phyloP scores from a whole-genome alignment of 1,140 invertebrate species.

The Drosophila grimshawi region DNA sequence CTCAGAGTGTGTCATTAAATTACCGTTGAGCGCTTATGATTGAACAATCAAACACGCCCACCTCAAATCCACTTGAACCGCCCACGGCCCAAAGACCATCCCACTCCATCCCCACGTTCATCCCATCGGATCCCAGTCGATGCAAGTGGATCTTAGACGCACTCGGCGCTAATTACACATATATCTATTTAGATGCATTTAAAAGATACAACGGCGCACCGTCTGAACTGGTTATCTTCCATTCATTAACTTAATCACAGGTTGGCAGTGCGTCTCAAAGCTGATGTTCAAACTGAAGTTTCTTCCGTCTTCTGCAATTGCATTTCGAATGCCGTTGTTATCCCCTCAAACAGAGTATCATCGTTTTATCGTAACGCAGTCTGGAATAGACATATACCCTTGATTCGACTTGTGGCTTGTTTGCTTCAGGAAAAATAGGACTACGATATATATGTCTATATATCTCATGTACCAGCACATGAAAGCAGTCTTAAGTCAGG shows the following conservation, averaged over 20 bases:
- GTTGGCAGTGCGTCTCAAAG: constrained; percentile 67
- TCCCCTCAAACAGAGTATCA: constrained; percentile 3
- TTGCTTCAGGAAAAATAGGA: too few relatives aligned
- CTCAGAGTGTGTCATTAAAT: constrained; percentile 60
- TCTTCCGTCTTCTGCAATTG: constrained; percentile 37
- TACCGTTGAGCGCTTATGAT: constrained; percentile 59
- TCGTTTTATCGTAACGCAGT: too few relatives aligned
- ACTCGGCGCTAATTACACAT: constrained; percentile 55
- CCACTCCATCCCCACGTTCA: not conserved
- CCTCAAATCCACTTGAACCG: constrained; percentile 39
- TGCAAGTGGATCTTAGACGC: constrained; percentile 49
- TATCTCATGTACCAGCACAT: too few relatives aligned
- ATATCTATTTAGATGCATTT: constrained; percentile 22
- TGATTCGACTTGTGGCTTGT: too few relatives aligned
- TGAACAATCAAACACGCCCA: constrained; percentile 77
- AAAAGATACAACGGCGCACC: constrained; percentile 16
- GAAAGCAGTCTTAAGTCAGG: too few relatives aligned
- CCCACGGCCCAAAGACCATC: constrained; percentile 54
- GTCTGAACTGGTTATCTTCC: constrained; percentile 30
- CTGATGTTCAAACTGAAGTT: constrained; percentile 23
- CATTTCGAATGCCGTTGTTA: constrained; percentile 40
- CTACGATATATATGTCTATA: too few relatives aligned
- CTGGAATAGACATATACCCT: too few relatives aligned
- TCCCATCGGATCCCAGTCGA: not conserved
- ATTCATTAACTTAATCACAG: constrained; percentile 67